These are phyloP conservation scores for Syngnathus scovelli DNA, from an alignment of 2,113 vertebrate species.

Conservation along the genomic window DNA sequence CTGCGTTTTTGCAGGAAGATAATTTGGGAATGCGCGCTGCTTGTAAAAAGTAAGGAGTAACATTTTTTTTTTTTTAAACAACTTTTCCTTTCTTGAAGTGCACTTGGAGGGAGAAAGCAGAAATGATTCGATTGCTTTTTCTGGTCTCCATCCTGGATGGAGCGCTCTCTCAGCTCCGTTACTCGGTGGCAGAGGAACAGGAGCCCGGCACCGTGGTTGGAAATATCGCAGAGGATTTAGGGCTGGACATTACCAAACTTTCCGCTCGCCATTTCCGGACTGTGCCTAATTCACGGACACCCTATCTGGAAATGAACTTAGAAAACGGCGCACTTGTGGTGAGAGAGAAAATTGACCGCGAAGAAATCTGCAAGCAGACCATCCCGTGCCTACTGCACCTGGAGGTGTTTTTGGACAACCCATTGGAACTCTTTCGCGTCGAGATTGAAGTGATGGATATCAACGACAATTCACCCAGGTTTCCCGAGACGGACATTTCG, in stretches of 20 bases:
- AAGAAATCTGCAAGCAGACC: constrained; percentile 89
- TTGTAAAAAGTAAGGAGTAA: constrained; percentile 56
- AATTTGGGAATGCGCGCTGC: constrained; percentile 53
- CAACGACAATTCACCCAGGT: constrained; percentile 92
- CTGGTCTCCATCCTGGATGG: constrained; percentile 83
- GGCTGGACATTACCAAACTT: constrained; percentile 97
- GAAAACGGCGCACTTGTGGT: constrained; percentile 90
- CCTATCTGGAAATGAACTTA: constrained; percentile 90
- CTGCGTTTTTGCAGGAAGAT: constrained; percentile 59
- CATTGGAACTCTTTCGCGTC: constrained; percentile 92
- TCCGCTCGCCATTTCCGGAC: constrained; percentile 90
- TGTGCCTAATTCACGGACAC: constrained; percentile 87
- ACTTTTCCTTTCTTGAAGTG: constrained; percentile 61
- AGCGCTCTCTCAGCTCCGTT: constrained; percentile 84
- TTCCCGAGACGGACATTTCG: constrained; percentile 88
- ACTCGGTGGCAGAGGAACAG: constrained; percentile 91
- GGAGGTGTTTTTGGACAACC: constrained; percentile 95
- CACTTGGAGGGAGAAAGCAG: constrained; percentile 69
- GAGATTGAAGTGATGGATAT: constrained; percentile 97
- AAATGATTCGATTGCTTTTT: constrained; percentile 84
- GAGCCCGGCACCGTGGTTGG: constrained; percentile 93
- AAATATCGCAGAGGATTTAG: constrained; percentile 94
- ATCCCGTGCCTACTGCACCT: constrained; percentile 86
- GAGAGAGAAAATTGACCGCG: constrained; percentile 90
- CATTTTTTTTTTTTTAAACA: not conserved